Evolutionary conservation across 1,140 invertebrate species (phyloP), one percentile per base, ranked within the genome.

Genomic region (Drosophila albomicans): DNA sequence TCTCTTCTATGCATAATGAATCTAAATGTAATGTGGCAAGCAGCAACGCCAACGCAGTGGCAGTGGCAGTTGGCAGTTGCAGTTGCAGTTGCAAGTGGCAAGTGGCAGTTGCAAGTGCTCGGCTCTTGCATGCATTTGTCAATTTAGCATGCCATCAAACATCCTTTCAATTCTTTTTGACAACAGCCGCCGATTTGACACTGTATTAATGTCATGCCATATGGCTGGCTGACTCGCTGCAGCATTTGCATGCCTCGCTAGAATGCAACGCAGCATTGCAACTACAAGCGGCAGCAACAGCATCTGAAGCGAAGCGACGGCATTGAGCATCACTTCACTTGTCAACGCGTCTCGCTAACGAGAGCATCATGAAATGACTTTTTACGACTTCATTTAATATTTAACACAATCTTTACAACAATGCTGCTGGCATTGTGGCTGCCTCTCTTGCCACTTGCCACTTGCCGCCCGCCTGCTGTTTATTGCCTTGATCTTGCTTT

Each of bases 81-180:
- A 25, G 13, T 20, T 1, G 20, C 54, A 54, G 45, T 56, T 1
- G 28, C 30, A 38, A 38, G 7, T 8, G 5, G 43, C 45, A 25
- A 20, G 13, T 20, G 1, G 20, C 59, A 54, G 45, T 56, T 1
- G 28, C 13, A 30, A 38, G 10, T 13, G 20, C 20, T 25, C 20
- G 8, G 16, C 49, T 67, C 51, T 69, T 81, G 82, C 81, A 88
- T 86, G 84, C 84, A 86, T 86, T 80, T 78, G 77, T 73, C 79
- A 87, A 88, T 88, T 82, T 82, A 82, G 87, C 88, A 91, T 91
- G 71, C 66, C 82, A 81, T 84, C 78, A 87, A 91, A 91, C 87
- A 91, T 91, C 87, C 87, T 91, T 87, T 91, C 74, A 79, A 84
- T 84, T 86, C 70, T 73, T 72, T 88, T 89, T 81, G 75, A 89